Evolutionary conservation across 1,140 invertebrate species (phyloP), one percentile per base, ranked within the genome.

Genomic region (Tribolium madens): DNA sequence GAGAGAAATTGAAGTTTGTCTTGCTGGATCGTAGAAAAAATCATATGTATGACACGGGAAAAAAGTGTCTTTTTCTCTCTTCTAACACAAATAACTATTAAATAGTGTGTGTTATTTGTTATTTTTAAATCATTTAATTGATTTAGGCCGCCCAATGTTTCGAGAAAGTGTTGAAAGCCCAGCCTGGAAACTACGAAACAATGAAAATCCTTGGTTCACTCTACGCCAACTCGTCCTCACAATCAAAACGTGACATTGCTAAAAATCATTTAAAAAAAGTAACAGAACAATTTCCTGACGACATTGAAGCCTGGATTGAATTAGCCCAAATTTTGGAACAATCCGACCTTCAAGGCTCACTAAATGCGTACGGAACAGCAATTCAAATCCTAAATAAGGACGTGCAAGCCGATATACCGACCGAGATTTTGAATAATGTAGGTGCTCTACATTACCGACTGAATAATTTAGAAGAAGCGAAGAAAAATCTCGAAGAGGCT

Each of bases 231-330:
- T 97, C 96, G 0, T 90, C 87, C 76, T 98, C 93, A 74, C 95
- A 94, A 85, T 94, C 94, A 0, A 98, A 98, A 87, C 88, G 96
- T 26, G 96, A 98, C 80, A 94, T 96, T 76, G 97, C 97, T 0
- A 95, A 96, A 86, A 94, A 93, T 82, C 95, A 97, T 86, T 86
- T 97, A 6, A 93, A 95, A 82, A 97, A 97, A 87, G 94, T 99
- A 4, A 99, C 97, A 0, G 97, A 99, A 85, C 96, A 98, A 86
- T 97, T 97, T 86, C 96, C 97, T 0, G 97, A 99, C 82, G 98
- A 99, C 87, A 95, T 99, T 1, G 98, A 99, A 86, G 98, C 97
- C 1, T 99, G 98, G 96, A 99, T 99, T 79, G 98, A 99, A 87
- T 87, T 99, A 53, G 98, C 98, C 0, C 98, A 99, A 87, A 98